Evolutionary conservation across 1,140 invertebrate genomes (phyloP).

Genomic region (Ceratina japonica): DNA sequence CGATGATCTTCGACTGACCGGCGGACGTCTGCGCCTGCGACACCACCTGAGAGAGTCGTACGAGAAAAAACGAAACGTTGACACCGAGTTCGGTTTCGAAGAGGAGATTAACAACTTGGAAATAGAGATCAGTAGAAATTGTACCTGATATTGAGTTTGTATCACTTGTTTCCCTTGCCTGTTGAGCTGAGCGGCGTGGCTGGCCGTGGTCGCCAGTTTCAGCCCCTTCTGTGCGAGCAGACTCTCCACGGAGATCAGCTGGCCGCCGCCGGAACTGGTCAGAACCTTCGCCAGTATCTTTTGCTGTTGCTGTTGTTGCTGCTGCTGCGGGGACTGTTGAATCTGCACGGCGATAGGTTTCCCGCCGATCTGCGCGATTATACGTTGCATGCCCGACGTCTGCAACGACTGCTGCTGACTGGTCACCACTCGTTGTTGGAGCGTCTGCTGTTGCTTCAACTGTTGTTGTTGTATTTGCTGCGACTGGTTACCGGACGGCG

Average conservation of each 20-base stretch:
- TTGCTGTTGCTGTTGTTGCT: constrained; percentile 72
- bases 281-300: constrained; percentile 82
- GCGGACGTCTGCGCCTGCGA: constrained; percentile 73
- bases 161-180: constrained; percentile 76
- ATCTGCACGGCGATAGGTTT: constrained; percentile 78
- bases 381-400: constrained; percentile 75
- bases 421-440: constrained; percentile 56
- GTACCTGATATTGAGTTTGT: constrained; percentile 77
- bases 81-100: not conserved
- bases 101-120: not conserved
- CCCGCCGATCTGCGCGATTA: constrained; percentile 78
- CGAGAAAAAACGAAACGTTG: not conserved
- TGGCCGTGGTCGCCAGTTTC: constrained; percentile 71
- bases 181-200: constrained; percentile 72
- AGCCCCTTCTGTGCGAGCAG: constrained; percentile 82
- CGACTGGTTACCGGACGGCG: constrained; percentile 68
- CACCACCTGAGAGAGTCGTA: constrained; percentile 67
- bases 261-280: constrained; percentile 81
- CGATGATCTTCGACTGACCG: constrained; percentile 75
- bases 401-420: constrained; percentile 68
- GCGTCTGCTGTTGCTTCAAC: constrained; percentile 59
- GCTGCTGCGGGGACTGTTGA: constrained; percentile 76
- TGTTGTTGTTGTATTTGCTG: constrained; percentile 67
- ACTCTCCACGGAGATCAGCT: constrained; percentile 85
- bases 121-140: not conserved